Percentiles rank a stretch among this genome's conserved stretches.
These are phyloP conservation scores for Varanus komodoensis DNA, from an alignment of 2,113 vertebrate species.

Conservation along the genomic window DNA sequence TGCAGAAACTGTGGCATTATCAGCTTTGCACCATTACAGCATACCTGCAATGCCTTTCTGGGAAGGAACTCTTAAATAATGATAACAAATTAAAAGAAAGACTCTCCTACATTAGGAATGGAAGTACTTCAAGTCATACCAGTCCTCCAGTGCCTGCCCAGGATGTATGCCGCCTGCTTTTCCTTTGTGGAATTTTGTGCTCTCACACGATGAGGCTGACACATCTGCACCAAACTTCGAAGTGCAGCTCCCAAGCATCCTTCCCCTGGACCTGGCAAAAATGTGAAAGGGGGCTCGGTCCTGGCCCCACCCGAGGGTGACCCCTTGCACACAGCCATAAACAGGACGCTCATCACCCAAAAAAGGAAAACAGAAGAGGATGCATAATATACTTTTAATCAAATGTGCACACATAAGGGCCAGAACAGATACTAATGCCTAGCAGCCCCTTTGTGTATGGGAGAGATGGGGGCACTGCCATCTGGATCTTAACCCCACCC, in stretches of 20 bases:
- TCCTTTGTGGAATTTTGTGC: no score
- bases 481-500: no score
- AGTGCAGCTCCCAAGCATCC: not conserved
- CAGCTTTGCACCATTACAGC: not conserved
- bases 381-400: no score
- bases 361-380: no score
- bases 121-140: not conserved
- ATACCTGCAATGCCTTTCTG: constrained; percentile 32
- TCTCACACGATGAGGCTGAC: not conserved
- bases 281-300: not conserved
- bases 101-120: not conserved
- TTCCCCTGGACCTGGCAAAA: not conserved
- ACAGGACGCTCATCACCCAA: no score
- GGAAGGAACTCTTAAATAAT: constrained; percentile 2
- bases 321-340: no score
- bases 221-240: not conserved
- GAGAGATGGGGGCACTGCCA: no score
- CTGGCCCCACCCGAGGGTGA: not conserved
- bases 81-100: constrained; percentile 12
- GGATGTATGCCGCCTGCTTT: no score
- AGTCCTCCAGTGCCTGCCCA: not conserved
- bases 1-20: not conserved
- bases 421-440: no score
- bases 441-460: no score
- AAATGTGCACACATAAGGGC: no score